These are phyloP conservation scores for Parnassius glacialis DNA, from an alignment of 2,888 invertebrate species.

Conservation along the genomic window DNA sequence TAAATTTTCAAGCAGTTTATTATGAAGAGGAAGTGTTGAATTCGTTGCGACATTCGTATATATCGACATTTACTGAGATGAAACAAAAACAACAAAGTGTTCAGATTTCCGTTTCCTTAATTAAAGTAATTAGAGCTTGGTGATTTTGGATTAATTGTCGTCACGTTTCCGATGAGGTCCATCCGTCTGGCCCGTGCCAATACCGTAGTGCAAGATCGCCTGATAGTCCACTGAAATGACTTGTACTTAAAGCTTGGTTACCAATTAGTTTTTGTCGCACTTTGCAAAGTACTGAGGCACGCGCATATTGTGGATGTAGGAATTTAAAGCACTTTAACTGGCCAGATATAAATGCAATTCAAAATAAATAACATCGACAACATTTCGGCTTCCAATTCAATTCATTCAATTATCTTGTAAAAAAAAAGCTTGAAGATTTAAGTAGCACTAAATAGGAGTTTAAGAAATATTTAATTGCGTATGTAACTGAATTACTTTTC, in stretches of 20 bases:
- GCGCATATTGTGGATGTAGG: neutral
- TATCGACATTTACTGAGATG: conserved; percentile 23
- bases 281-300: neutral
- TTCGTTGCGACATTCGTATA: conserved; percentile 14
- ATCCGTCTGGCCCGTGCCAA: conserved; percentile 43
- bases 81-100: conserved; percentile 32
- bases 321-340: neutral
- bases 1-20: conserved; percentile 11
- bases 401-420: conserved; percentile 6
- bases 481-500: no score
- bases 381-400: conserved; percentile 2
- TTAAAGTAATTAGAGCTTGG: conserved; percentile 71
- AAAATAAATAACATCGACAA: conserved; percentile 3
- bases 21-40: conserved; percentile 11
- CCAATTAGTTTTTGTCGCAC: neutral
- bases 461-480: no score
- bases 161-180: conserved; percentile 60
- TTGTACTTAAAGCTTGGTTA: neutral
- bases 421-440: neutral
- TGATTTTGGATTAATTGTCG: conserved; percentile 72
- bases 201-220: conserved; percentile 16
- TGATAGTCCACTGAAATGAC: conserved; percentile 3
- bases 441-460: neutral
- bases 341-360: neutral
- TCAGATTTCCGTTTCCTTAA: conserved; percentile 74